phyloP scores from a whole-genome alignment of 2,888 invertebrate genomes.

The Zelleria hepariella region DNA sequence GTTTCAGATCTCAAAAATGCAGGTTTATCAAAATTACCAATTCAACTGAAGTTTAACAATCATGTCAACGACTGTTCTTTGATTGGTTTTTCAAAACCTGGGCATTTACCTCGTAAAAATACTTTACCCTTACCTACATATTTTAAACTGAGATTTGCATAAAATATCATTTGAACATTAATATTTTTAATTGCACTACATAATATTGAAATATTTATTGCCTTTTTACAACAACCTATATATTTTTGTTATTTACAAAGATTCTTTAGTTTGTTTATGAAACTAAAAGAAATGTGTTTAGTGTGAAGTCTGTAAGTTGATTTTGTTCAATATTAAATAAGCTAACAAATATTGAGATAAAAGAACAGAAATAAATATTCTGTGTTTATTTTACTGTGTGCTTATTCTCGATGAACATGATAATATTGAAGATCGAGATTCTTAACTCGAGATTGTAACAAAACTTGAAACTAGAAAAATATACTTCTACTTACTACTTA shows the following conservation, averaged over 20 bases:
- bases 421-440: neutral
- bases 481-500: neutral
- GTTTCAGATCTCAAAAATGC: slow-evolving; percentile 55
- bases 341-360: neutral
- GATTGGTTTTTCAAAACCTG: slow-evolving; percentile 27
- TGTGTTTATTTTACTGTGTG: too few species aligned
- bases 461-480: neutral
- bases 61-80: too few species aligned
- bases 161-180: slow-evolving; percentile 56
- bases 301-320: neutral
- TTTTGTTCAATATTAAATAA: neutral
- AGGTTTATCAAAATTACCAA: neutral
- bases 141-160: slow-evolving; percentile 28
- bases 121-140: too few species aligned
- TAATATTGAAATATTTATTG: neutral
- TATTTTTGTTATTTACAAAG: neutral
- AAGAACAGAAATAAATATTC: neutral
- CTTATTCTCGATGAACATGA: too few species aligned
- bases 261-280: neutral
- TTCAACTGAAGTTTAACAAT: neutral
- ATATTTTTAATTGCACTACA: slow-evolving; percentile 64
- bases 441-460: slow-evolving; percentile 3
- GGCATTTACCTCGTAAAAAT: too few species aligned
- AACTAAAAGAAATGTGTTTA: neutral
- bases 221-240: neutral